A percentile compares a stretch with the other conserved stretches of the same genome.
Evolutionary conservation across 1,140 invertebrate genomes (phyloP).

Genomic region (Drosophila dunni): DNA sequence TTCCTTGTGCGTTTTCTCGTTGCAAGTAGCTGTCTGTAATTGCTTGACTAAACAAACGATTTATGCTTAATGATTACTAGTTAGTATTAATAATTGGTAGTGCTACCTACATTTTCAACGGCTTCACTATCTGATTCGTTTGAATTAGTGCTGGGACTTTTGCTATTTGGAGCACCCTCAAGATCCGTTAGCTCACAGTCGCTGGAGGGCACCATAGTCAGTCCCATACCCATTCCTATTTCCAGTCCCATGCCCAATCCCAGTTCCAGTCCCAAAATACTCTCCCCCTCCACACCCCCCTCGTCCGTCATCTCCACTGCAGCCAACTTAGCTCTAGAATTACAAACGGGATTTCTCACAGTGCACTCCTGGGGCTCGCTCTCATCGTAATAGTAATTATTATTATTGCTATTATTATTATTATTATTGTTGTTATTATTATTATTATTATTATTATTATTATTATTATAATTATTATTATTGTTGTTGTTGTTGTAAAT

Average conservation of each 20-base stretch:
- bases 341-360: conserved; percentile 10
- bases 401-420: conserved; percentile 3
- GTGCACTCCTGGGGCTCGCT: conserved; percentile 3
- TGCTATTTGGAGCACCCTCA: conserved; percentile 10
- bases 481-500: conserved; percentile 4
- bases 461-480: conserved; percentile 16
- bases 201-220: not conserved
- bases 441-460: conserved; percentile 14
- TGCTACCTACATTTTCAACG: conserved; percentile 19
- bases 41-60: conserved; percentile 21
- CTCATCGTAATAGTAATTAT: conserved; percentile 6
- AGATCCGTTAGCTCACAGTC: not conserved
- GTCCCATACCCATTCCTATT: not conserved
- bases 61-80: no score
- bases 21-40: not conserved
- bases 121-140: conserved; percentile 28
- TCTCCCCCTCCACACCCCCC: not conserved
- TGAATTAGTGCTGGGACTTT: conserved; percentile 23
- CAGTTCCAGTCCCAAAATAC: not conserved
- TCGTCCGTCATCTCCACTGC: conserved; percentile 14
- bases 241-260: not conserved
- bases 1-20: conserved; percentile 21
- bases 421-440: conserved; percentile 7
- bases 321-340: not conserved
- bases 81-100: no score